These are phyloP conservation scores for Ammodytes marinus DNA, from an alignment of 2,113 vertebrate genomes.

Conservation along the genomic window DNA sequence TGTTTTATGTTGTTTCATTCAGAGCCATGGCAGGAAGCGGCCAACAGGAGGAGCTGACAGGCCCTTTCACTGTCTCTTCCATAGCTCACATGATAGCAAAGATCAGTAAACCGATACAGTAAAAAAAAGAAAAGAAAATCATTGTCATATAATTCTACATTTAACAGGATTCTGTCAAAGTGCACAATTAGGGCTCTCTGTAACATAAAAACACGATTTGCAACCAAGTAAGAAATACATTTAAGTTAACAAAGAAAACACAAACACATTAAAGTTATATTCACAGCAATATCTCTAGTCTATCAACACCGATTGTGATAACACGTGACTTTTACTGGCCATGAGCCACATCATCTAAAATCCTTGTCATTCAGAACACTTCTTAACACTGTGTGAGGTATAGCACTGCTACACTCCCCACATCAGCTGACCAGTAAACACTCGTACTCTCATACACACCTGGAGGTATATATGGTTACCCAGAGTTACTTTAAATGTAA, in stretches of 20 bases:
- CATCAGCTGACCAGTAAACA: conserved; percentile 41
- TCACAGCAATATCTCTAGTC: conserved; percentile 81
- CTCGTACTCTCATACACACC: conserved; percentile 48
- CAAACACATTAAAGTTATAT: conserved; percentile 65
- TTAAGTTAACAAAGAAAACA: conserved; percentile 62
- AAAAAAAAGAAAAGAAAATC: conserved; percentile 54
- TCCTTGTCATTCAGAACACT: conserved; percentile 33
- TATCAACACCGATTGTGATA: conserved; percentile 65
- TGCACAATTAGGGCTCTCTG: conserved; percentile 80
- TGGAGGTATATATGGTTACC: conserved; percentile 74
- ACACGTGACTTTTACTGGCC: conserved; percentile 74
- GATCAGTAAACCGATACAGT: conserved; percentile 80
- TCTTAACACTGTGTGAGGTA: conserved; percentile 29
- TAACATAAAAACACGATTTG: conserved; percentile 54
- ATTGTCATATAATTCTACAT: conserved; percentile 67
- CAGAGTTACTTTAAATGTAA: conserved; percentile 58
- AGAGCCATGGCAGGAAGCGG: conserved; percentile 12
- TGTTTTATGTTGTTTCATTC: conserved; percentile 4
- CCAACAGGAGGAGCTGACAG: conserved; percentile 60
- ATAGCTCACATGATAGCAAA: conserved; percentile 71
- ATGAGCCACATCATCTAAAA: conserved; percentile 53
- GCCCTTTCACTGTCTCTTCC: conserved; percentile 24
- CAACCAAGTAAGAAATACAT: conserved; percentile 56
- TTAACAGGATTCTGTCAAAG: conserved; percentile 78
- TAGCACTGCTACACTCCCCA: conserved; percentile 40